Evolutionary conservation across 2,113 vertebrate genomes (phyloP).

Genomic region (Capra hircus): DNA sequence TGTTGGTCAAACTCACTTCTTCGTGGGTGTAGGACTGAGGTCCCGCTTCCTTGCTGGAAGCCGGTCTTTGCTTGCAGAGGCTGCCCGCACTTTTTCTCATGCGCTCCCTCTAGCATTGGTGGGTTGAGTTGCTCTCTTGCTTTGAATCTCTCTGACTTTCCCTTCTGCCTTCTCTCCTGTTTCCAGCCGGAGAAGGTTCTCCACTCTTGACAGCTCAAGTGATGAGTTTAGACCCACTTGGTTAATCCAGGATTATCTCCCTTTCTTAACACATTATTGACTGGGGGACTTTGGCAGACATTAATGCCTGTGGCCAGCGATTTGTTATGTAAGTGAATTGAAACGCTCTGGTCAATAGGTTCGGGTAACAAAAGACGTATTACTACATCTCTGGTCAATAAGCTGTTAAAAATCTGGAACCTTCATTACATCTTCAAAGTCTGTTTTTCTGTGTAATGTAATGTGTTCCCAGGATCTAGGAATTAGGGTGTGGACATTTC

Average conservation of each 20-base stretch:
- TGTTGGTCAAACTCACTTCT: neutral
- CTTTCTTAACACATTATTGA: neutral
- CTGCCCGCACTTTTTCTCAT: neutral
- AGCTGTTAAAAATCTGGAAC: neutral
- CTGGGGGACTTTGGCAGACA: neutral
- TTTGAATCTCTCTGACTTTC: neutral
- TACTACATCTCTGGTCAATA: neutral
- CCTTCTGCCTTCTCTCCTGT: neutral
- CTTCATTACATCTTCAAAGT: neutral
- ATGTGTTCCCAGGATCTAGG: neutral
- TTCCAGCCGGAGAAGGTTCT: neutral
- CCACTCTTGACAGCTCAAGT: neutral
- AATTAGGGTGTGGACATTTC: neutral
- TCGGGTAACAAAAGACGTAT: neutral
- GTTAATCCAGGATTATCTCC: neutral
- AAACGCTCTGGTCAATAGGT: neutral
- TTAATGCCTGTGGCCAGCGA: neutral
- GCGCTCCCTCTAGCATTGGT: neutral
- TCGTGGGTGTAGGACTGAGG: neutral
- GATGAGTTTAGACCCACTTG: neutral
- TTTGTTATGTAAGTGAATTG: neutral
- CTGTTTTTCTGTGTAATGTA: neutral
- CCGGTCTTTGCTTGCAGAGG: neutral
- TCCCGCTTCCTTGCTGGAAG: neutral
- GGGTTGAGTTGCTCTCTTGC: neutral